Evolutionary conservation across 2,888 invertebrate species (phyloP), one percentile per base, ranked within the genome.

Genomic region (Scaptomyza reducta): DNA sequence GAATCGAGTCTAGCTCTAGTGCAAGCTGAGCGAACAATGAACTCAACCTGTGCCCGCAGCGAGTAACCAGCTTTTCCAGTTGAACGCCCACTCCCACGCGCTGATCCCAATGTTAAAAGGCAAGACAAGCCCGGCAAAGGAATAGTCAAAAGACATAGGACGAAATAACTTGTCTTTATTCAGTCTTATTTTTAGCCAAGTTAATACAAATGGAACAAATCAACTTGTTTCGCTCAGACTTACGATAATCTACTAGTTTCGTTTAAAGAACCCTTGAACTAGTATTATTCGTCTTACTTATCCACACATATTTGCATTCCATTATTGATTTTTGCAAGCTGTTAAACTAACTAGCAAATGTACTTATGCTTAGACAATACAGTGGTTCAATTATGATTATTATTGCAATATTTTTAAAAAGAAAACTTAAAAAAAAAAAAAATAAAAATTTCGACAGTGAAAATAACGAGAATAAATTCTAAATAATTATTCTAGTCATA

Each of bases 261-360:
- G 1, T 14, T 38, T n/a, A 7, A 40, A 40, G 16, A 38, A 29
- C 31, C 40, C 60, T 58, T 61, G 59, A 61, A 47, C 59, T 61
- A 47, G n/a, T 58, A 25, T 7, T 55, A 45, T 29, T 10, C n/a
- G 10, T 16, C 11, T 22, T 1, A 31, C 13, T 6, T 31, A 18
- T 13, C 10, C n/a, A 22, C 18, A 7, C n/a, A 3, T 5, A 5
- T 13, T 31, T 27, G 6, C 22, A 6, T 6, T 22, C 7, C 0
- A 1, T 6, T 54, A 45, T 55, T 33, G 54, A 54, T 54, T 31
- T 31, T 16, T 14, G 3, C 22, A 1, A 44, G 31, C 14, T 45
- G 54, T 22, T 9, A 11, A 31, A 31, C 18, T 47, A 54, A 31
- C 11, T 11, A 22, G 40, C 31, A 51, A 57, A 40, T 25, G 7